Base-by-base conservation (phyloP, 2,888 invertebrate species). In the Agriopis aurantiaria region DNA sequence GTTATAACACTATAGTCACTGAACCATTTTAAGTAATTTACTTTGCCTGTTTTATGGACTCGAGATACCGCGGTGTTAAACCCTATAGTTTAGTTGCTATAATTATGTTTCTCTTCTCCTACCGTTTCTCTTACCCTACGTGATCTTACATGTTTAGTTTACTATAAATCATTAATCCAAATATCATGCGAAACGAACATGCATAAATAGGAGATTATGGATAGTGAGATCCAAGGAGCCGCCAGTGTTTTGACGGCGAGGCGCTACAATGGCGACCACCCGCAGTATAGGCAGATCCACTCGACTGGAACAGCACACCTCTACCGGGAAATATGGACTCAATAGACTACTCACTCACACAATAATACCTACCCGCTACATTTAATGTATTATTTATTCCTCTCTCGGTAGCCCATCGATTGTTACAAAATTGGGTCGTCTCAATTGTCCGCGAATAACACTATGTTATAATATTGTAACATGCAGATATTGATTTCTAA, bases 181-280 rank as follows among this genome's bases (percentile, higher is more conserved):
- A 71, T 57, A 57, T 69, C 71, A 77, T 74, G 75, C 69, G 71
- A 67, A 72, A 71, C 57, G 70, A 67, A 74, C 66, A 57, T 52
- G 69, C 63, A 52, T 23, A 67, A 67, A 74, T 56, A 62, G 33
- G 43, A n/a, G 10, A 57, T 62, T 57, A 46, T 61, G 48, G 62
- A 40, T 14, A 58, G 53, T 12, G 49, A 65, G 64, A 66, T 68
- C 63, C 69, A 77, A 82, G 78, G 73, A 79, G 74, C 79, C 80
- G 79, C 79, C 62, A 76, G 78, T 91, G 90, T 91, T 90, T 85
- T 90, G 88, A 88, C 84, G 82, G 82, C 78, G 76, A 80, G 80
- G 84, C 78, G 86, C 81, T 78, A 88, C 87, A 87, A 86, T 84
- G 76, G 81, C 84, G 92, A 89, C 91, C 93, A 92, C 92, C 93